These are phyloP conservation scores for Lasioglossum malachurum DNA, from an alignment of 2,888 invertebrate genomes.

Conservation along the genomic window DNA sequence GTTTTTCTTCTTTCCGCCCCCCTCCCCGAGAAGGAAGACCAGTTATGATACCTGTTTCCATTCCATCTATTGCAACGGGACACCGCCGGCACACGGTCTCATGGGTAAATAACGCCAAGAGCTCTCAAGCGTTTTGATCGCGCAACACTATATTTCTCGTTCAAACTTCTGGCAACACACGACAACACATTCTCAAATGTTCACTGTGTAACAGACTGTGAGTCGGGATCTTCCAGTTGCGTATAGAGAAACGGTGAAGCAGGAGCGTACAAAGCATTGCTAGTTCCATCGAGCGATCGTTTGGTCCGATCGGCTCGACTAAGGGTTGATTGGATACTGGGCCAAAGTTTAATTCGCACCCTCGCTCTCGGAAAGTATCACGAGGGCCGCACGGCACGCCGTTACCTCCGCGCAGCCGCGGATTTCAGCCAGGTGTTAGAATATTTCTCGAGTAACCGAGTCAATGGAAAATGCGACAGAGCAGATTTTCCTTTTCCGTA, in stretches of 20 bases:
- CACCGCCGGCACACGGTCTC: not conserved
- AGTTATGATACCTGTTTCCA: constrained; percentile 9
- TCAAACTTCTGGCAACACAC: not conserved
- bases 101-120: not conserved
- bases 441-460: constrained; percentile 22
- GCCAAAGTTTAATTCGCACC: constrained; percentile 80
- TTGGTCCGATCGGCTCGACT: constrained; percentile 51
- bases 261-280: constrained; percentile 6
- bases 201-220: not conserved
- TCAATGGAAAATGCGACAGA: constrained; percentile 42
- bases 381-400: constrained; percentile 60
- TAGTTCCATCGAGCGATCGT: constrained; percentile 35
- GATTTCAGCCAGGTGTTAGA: constrained; percentile 76
- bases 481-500: not conserved
- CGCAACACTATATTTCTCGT: not conserved
- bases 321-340: constrained; percentile 77
- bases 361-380: constrained; percentile 67
- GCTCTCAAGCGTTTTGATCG: not conserved
- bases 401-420: constrained; percentile 77
- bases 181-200: not conserved
- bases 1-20: not conserved
- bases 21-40: not conserved
- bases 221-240: not conserved
- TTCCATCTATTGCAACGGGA: not conserved
- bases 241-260: not conserved